Conservation (phyloP, 23 tunicate species). For the Diplosoma virens region DNA sequence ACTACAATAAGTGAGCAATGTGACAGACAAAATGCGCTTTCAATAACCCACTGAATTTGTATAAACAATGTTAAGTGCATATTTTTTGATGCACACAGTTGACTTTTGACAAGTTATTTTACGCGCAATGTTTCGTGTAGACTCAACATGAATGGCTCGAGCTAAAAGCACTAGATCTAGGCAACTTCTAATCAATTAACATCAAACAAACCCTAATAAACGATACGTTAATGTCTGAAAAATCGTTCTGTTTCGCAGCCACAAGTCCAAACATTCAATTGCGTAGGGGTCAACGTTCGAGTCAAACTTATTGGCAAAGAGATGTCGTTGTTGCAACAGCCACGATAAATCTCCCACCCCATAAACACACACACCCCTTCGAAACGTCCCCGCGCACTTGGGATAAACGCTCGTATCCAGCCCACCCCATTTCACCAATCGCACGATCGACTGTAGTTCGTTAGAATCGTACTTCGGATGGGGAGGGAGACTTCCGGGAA, state of each 20-base stretch:
- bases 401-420: slow-evolving; percentile 85
- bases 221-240: slow-evolving; percentile 31
- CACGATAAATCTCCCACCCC: slow-evolving; percentile 96
- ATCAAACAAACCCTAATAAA: slow-evolving; percentile 49
- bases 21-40: too few species aligned
- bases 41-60: too few species aligned
- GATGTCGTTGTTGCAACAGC: slow-evolving; percentile 76
- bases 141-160: too few species aligned
- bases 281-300: slow-evolving; percentile 61
- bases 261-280: slow-evolving; percentile 68
- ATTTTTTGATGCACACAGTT: too few species aligned
- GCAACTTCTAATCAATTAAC: too few species aligned
- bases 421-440: slow-evolving; percentile 92
- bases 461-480: slow-evolving; percentile 92
- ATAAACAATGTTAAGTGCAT: too few species aligned
- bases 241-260: slow-evolving; percentile 76
- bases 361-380: slow-evolving; percentile 82
- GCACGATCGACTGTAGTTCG: slow-evolving; percentile 70
- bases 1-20: too few species aligned
- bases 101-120: too few species aligned
- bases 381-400: slow-evolving; percentile 71
- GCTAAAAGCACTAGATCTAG: too few species aligned
- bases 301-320: slow-evolving; percentile 97
- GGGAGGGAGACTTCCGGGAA: slow-evolving; percentile 94
- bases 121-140: too few species aligned